Percentiles rank a stretch among this genome's conserved stretches.
Evolutionary conservation across 2,797 vertebrate genomes (phyloP).

Genomic region (Scolopax rusticola): DNA sequence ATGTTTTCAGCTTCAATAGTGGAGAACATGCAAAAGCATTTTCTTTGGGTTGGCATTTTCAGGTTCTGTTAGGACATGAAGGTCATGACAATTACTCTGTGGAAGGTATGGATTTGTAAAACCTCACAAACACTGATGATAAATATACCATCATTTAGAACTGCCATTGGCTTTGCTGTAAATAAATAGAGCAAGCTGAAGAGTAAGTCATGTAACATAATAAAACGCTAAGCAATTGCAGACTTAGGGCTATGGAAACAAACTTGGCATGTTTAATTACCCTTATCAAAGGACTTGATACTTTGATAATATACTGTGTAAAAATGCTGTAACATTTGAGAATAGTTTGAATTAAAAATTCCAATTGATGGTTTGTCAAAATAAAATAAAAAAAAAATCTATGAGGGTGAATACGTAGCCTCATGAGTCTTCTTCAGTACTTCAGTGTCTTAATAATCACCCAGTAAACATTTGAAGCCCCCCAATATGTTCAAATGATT

Average conservation of each 20-base stretch:
- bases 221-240: neutral
- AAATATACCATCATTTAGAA: neutral
- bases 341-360: conserved; percentile 81
- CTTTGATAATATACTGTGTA: conserved; percentile 76
- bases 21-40: neutral
- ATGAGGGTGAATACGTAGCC: conserved; percentile 68
- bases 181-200: neutral
- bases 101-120: neutral
- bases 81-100: neutral
- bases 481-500: conserved; percentile 78
- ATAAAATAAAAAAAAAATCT: conserved; percentile 79
- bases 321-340: conserved; percentile 74
- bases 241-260: conserved; percentile 60
- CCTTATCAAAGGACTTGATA: conserved; percentile 74
- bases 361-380: conserved; percentile 80
- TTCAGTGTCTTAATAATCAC: conserved; percentile 77
- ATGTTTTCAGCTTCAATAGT: neutral
- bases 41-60: neutral
- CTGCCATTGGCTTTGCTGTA: conserved; percentile 2
- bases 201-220: conserved; percentile 2
- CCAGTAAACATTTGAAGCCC: conserved; percentile 78
- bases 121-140: neutral
- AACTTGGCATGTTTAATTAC: conserved; percentile 80
- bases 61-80: neutral
- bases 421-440: conserved; percentile 65